Conservation (phyloP, 2,113 vertebrate genomes). For the Vanacampus margaritifer region DNA sequence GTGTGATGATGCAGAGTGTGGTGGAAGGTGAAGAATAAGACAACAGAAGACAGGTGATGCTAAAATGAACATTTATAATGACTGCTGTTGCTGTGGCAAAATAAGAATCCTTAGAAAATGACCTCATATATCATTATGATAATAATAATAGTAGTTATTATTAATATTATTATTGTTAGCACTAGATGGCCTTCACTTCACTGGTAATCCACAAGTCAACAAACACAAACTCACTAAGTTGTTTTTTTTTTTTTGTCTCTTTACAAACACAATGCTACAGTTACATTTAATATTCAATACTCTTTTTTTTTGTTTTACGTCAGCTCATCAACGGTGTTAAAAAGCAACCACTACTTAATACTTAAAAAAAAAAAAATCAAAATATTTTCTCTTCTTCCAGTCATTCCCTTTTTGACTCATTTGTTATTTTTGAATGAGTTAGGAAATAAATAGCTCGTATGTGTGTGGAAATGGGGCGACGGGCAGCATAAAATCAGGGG, state of each 20-base stretch:
- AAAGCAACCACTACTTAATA: constrained; percentile 82
- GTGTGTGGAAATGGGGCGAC: constrained; percentile 71
- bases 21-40: constrained; percentile 83
- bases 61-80: constrained; percentile 88
- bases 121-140: constrained; percentile 72
- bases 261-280: constrained; percentile 86
- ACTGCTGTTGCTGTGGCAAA: constrained; percentile 81
- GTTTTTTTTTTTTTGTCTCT: constrained; percentile 64
- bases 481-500: constrained; percentile 76
- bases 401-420: constrained; percentile 77
- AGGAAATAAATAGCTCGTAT: constrained; percentile 74
- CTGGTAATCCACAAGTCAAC: constrained; percentile 83
- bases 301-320: constrained; percentile 67
- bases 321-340: constrained; percentile 85
- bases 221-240: constrained; percentile 82
- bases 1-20: constrained; percentile 82
- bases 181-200: constrained; percentile 83
- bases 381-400: constrained; percentile 76
- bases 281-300: constrained; percentile 85
- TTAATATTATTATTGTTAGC: constrained; percentile 63
- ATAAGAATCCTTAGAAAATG: constrained; percentile 80
- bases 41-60: constrained; percentile 86
- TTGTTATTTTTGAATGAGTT: constrained; percentile 78
- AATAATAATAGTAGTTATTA: background rate
- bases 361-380: constrained; percentile 78